Base-by-base conservation (phyloP, 2,113 vertebrate genomes). In the Penelope pileata region DNA sequence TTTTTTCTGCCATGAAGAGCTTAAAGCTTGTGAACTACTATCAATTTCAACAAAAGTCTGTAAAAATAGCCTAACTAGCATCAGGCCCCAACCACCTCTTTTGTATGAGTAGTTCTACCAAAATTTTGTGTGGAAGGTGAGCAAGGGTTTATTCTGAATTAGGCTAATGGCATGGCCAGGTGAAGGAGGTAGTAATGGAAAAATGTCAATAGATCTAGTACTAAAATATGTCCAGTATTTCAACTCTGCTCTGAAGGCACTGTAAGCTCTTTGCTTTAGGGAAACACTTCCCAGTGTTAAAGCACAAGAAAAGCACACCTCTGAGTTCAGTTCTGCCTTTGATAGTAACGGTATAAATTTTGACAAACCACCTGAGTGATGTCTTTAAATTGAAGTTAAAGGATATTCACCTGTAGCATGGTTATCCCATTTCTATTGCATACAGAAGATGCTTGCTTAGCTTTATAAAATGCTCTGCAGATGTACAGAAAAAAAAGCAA, bases 11-110 rank as follows among this genome's bases (percentile, higher is more conserved):
- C n/a, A 45, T 13, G 12, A 26, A 90, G 81, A 89, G 19, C 53
- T 87, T 66, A 73, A 74, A 91, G 27, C 54, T 93, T 85, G 89
- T 85, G 58, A 96, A 87, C 86, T 85, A 40, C 47, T 60, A 93
- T 64, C 15, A 74, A 26, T 54, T 87, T 13, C 26, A 66, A 50
- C 29, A 73, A 26, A 75, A 80, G 23, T 40, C 50, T 92, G 21
- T 51, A 47, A 80, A 89, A 95, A 91, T 67, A 76, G 42, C 32
- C 16, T 60, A 59, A 86, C 6, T 75, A 5, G 0, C 50, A 45
- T 82, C 59, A 91, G 76, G 68, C 88, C 66, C 85, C 90, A 75
- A 82, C 73, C 72, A 8, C 51, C 78, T 91, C 11, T 17, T 83
- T 78, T 73, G 47, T 68, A 70, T 81, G 51, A 94, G 68, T 51